Percentiles rank a stretch among this genome's conserved stretches.
These are phyloP conservation scores for Alfaro cultratus DNA, from an alignment of 2,797 vertebrate genomes.

Conservation along the genomic window DNA sequence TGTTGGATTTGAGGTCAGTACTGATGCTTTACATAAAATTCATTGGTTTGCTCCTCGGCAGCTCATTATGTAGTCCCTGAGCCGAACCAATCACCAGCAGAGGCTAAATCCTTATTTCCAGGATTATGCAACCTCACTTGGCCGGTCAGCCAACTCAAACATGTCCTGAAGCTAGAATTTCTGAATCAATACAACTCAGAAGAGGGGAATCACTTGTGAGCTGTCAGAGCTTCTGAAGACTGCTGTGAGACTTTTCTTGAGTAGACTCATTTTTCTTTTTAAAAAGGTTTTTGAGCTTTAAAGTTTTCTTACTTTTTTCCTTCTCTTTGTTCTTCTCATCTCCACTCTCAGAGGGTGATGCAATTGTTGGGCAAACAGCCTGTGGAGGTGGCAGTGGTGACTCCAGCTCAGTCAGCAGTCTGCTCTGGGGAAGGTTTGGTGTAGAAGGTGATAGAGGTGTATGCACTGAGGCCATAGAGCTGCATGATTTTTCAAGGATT, in stretches of 20 bases:
- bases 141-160: not conserved
- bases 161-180: constrained; percentile 14
- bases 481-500: constrained; percentile 95
- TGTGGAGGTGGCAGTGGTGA: constrained; percentile 24
- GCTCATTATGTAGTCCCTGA: not conserved
- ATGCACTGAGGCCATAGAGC: constrained; percentile 67
- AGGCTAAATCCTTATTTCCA: not conserved
- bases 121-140: not conserved
- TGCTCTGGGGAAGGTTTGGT: constrained; percentile 81
- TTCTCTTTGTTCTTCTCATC: constrained; percentile 81
- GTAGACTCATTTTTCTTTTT: constrained; percentile 88
- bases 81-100: not conserved
- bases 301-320: constrained; percentile 91
- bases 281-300: constrained; percentile 95
- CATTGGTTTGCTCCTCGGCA: not conserved
- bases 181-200: constrained; percentile 17
- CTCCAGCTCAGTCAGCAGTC: constrained; percentile 51
- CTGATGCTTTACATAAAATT: not conserved
- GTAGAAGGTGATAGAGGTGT: constrained; percentile 48
- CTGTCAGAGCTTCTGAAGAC: constrained; percentile 74
- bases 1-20: not conserved
- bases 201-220: not conserved
- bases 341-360: constrained; percentile 65
- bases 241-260: constrained; percentile 67
- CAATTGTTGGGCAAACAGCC: constrained; percentile 49